Conservation (phyloP, 1,140 invertebrate species). For the Drosophila obscura region DNA sequence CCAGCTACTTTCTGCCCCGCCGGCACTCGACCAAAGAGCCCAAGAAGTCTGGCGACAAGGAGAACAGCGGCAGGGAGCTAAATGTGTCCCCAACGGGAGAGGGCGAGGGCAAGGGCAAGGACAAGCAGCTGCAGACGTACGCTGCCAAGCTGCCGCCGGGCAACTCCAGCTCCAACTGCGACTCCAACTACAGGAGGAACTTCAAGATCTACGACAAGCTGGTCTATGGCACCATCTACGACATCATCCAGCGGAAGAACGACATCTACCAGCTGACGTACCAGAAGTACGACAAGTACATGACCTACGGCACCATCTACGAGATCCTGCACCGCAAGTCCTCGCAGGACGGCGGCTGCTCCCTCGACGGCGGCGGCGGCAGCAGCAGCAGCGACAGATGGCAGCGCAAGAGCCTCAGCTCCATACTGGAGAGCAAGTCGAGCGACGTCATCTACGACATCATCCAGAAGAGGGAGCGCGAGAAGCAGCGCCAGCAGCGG, state of each 20-base stretch:
- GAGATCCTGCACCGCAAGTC: conserved; percentile 81
- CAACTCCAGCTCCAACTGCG: conserved; percentile 6
- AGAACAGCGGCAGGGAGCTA: conserved; percentile 27
- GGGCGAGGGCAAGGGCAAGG: conserved; percentile 29
- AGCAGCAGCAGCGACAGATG: conserved; percentile 47
- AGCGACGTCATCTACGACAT: conserved; percentile 78
- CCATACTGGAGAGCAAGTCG: conserved; percentile 60
- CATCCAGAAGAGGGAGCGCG: conserved; percentile 56
- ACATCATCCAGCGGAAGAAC: conserved; percentile 83
- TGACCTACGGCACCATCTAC: conserved; percentile 84
- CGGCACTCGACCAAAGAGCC: conserved; percentile 65
- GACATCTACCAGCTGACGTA: conserved; percentile 79
- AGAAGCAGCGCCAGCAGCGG: conserved; percentile 32
- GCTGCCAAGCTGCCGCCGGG: conserved; percentile 26
- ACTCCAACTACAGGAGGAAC: conserved; percentile 65
- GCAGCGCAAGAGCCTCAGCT: conserved; percentile 76
- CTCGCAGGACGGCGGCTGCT: conserved; percentile 17
- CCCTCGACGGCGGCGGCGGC: conserved; percentile 8
- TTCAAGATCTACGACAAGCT: conserved; percentile 83
- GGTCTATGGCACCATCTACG: conserved; percentile 82
- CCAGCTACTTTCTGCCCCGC: conserved; percentile 72
- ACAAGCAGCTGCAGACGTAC: conserved; percentile 45
- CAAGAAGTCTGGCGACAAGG: conserved; percentile 52
- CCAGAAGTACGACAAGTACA: conserved; percentile 83
- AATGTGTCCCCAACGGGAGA: neutral